Conservation (phyloP, 2,113 vertebrate genomes). For the Rhynchopsitta pachyrhyncha region DNA sequence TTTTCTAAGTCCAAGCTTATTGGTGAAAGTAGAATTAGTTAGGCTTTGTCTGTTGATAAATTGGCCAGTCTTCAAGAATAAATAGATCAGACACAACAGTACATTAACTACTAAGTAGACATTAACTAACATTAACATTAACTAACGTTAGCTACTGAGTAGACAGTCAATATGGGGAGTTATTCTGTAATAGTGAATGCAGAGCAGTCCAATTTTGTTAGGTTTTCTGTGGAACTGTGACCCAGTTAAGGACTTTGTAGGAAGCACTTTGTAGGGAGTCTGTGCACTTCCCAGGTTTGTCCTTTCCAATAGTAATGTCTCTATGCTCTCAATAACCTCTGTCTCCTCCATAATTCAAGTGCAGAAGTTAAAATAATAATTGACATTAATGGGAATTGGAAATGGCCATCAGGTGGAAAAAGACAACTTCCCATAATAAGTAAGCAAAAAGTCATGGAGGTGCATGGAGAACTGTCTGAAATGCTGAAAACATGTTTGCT, state of each 20-base stretch:
- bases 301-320: background rate
- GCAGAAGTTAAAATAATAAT: background rate
- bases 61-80: background rate
- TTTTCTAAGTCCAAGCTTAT: background rate
- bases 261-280: background rate
- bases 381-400: background rate
- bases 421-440: background rate
- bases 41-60: background rate
- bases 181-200: background rate
- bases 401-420: background rate
- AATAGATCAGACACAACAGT: background rate
- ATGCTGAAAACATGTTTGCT: background rate
- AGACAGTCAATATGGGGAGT: background rate
- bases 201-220: background rate
- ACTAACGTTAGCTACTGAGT: background rate
- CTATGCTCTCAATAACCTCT: background rate
- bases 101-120: background rate
- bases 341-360: background rate
- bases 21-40: background rate
- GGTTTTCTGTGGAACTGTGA: background rate
- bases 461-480: background rate
- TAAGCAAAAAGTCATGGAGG: background rate
- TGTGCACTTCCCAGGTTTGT: background rate
- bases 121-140: no score
- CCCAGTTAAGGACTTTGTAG: background rate